Conservation (phyloP, 2,113 vertebrate species). For the Euleptes europaea region DNA sequence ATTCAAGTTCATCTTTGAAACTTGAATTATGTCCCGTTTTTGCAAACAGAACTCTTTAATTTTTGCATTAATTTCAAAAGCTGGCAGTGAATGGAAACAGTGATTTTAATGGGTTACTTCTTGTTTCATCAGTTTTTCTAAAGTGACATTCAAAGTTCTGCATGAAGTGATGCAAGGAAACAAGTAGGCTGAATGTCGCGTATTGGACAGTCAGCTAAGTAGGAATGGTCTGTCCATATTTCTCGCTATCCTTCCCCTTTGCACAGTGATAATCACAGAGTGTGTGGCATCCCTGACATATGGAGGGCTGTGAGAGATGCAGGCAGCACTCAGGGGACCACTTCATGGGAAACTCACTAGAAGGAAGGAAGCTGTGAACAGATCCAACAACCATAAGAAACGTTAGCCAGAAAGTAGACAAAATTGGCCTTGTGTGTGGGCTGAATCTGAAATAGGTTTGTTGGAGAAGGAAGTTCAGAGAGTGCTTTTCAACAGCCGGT, state of each 20-base stretch:
- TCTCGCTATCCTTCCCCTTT: neutral
- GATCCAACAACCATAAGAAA: conserved; percentile 54
- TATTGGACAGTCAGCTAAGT: neutral
- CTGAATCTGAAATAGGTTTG: conserved; percentile 57
- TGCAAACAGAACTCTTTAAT: neutral
- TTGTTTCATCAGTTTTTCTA: neutral
- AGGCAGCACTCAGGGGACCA: conserved; percentile 43
- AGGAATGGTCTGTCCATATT: neutral
- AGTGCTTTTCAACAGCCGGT: conserved; percentile 60
- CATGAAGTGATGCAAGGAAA: neutral
- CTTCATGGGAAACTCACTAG: conserved; percentile 53
- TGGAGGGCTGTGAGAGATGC: conserved; percentile 19
- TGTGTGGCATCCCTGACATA: conserved; percentile 9
- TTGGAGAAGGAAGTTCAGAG: conserved; percentile 49
- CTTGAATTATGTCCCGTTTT: neutral
- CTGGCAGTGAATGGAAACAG: neutral
- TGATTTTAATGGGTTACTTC: neutral
- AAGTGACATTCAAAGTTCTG: neutral
- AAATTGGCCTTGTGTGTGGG: conserved; percentile 46
- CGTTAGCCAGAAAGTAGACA: conserved; percentile 50
- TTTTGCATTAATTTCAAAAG: neutral
- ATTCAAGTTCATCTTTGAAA: neutral
- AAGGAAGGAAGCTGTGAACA: conserved; percentile 52
- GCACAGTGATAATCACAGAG: neutral
- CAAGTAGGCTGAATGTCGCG: neutral